Percentiles rank a stretch among this genome's conserved stretches.
Evolutionary conservation across 2,797 vertebrate species (phyloP).

Genomic region (Lacerta viridis): DNA sequence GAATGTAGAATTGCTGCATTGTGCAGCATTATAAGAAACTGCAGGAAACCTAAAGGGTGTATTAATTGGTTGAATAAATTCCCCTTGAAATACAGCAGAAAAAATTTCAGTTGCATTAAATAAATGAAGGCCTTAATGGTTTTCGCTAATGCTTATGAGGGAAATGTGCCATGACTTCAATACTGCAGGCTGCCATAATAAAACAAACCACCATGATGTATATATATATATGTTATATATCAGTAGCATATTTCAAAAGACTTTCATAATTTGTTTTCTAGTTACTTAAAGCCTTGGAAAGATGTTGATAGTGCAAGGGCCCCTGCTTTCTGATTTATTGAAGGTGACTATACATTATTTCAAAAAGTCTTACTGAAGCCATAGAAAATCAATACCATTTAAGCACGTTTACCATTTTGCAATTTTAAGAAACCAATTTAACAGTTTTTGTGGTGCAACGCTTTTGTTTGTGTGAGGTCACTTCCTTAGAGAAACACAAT

Average conservation of each 20-base stretch:
- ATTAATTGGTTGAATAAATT: not conserved
- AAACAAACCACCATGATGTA: too few species aligned
- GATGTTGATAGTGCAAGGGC: accelerated
- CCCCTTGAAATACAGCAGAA: constrained; percentile 8
- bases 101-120: not conserved
- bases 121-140: not conserved
- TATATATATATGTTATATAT: too few species aligned
- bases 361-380: not conserved
- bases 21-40: not conserved
- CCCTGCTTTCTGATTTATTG: not conserved
- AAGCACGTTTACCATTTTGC: not conserved
- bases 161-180: not conserved
- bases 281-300: constrained; percentile 7
- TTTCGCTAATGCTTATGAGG: constrained; percentile 14
- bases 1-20: not conserved
- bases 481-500: constrained; percentile 37
- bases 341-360: not conserved
- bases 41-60: not conserved
- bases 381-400: not conserved
- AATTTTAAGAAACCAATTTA: not conserved
- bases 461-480: constrained; percentile 19
- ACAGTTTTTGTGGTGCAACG: not conserved
- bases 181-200: not conserved
- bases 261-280: not conserved
- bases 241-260: not conserved